Base-by-base conservation (phyloP, 2,888 invertebrate species). In the Drosophila acutilabella region DNA sequence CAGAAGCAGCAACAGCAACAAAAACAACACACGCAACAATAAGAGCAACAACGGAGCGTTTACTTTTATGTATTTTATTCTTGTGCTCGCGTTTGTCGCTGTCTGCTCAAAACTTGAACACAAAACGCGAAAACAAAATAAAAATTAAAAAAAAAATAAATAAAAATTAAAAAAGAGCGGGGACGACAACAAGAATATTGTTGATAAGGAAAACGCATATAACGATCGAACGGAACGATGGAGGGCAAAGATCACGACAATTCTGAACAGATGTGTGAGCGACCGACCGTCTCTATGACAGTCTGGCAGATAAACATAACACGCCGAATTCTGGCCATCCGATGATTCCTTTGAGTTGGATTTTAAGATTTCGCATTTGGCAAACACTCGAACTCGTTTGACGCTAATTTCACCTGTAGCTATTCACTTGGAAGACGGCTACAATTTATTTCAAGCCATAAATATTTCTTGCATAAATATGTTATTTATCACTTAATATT, bases 161-260 rank as follows among this genome's bases (percentile, higher is more conserved):
- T 11, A 38, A 33, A 36, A 61, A n/a, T n/a, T n/a, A 59, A 66
- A 80, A 66, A 54, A 72, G 68, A 33, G 50, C 72, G 60, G 60
- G 62, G 58, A 52, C 50, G 60, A 66, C 54, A 30, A 23, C 71
- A 18, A 36, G 50, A 54, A 30, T 23, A 13, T 36, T 13, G 59
- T 56, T 83, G 87, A 83, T 83, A 83, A 89, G 77, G 57, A 40
- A 48, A 71, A 60, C 62, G 64, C 70, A 74, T 65, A 64, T 42
- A 68, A 44, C 33, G 64, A 67, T 74, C 52, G 58, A 71, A 71
- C 44, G 33, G 38, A 23, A 71, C 47, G 33, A 26, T 52, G 50
- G 50, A 73, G 71, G 68, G 69, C 80, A 77, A 80, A 83, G 76
- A 88, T 76, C 71, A 68, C 70, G 36, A 59, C 54, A 84, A 78